Percentiles rank a stretch among this genome's conserved stretches.
These are phyloP conservation scores for Campoplex capitator DNA, from an alignment of 2,888 invertebrate species.

Conservation along the genomic window DNA sequence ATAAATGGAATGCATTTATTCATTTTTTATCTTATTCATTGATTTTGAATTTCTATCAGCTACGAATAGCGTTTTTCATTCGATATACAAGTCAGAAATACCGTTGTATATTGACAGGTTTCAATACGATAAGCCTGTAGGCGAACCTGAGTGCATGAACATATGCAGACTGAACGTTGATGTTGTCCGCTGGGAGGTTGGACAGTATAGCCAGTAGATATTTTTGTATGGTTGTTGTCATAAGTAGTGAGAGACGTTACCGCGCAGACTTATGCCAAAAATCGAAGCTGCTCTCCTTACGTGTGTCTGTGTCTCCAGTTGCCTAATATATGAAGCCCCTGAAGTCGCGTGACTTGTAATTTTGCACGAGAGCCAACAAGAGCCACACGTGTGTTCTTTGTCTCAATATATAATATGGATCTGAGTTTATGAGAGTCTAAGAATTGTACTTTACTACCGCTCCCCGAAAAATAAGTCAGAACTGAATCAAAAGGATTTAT, in stretches of 20 bases:
- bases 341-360: slow-evolving; percentile 41
- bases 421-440: not conserved
- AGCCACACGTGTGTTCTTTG: not conserved
- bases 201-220: too few species aligned
- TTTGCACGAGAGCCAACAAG: slow-evolving; percentile 6
- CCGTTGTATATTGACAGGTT: not conserved
- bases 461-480: not conserved
- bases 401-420: not conserved
- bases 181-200: too few species aligned
- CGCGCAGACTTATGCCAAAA: not conserved
- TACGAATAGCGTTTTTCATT: not conserved
- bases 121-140: not conserved
- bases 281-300: not conserved
- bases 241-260: not conserved
- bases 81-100: not conserved
- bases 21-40: not conserved
- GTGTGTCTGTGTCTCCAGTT: not conserved
- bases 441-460: not conserved
- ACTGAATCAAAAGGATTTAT: not conserved
- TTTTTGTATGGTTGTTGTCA: too few species aligned
- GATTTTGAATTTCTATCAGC: too few species aligned
- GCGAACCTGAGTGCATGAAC: not conserved
- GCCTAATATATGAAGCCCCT: slow-evolving; percentile 30
- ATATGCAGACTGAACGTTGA: too few species aligned
- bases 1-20: not conserved